Conservation (phyloP, 1,140 invertebrate species). For the Drosophila kikkawai region DNA sequence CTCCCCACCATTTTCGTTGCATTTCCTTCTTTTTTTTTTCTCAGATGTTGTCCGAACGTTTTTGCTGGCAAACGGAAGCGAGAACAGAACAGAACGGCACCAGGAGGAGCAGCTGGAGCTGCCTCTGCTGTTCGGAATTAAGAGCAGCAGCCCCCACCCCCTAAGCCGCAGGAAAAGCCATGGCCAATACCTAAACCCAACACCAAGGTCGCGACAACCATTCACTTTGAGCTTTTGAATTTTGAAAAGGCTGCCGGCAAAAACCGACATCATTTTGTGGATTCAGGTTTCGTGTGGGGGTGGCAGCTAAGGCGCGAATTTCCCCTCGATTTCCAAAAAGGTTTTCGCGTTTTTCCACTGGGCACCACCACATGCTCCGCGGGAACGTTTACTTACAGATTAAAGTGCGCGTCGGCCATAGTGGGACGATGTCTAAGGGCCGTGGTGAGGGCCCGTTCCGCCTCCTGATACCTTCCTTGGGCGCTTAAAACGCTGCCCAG, state of each 20-base stretch:
- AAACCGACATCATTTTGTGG: conserved; percentile 72
- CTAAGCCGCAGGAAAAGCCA: background rate
- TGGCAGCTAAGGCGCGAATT: conserved; percentile 48
- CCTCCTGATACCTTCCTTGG: conserved; percentile 92
- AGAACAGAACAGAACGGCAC: conserved; percentile 1
- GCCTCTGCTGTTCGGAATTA: conserved; percentile 70
- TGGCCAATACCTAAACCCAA: conserved; percentile 19
- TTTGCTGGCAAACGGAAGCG: conserved; percentile 55
- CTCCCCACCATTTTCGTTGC: conserved; percentile 6
- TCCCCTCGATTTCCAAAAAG: conserved; percentile 52
- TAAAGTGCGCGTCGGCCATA: conserved; percentile 98
- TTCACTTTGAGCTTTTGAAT: conserved; percentile 83
- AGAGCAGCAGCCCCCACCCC: conserved; percentile 13
- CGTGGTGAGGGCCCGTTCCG: conserved; percentile 93
- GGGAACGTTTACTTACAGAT: conserved; percentile 93
- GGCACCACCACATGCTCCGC: conserved; percentile 36
- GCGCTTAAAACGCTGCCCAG: conserved; percentile 95
- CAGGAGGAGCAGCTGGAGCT: conserved; percentile 40
- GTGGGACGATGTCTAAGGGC: conserved; percentile 94
- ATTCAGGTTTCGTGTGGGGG: conserved; percentile 53
- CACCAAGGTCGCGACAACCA: conserved; percentile 73
- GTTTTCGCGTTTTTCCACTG: conserved; percentile 15
- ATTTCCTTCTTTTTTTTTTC: conserved; percentile 29
- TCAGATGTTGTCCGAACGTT: conserved; percentile 80
- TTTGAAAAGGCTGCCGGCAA: conserved; percentile 74